Percentiles rank a stretch among this genome's conserved stretches.
phyloP scores from a whole-genome alignment of 2,888 invertebrate genomes.

The Germaria angustata region DNA sequence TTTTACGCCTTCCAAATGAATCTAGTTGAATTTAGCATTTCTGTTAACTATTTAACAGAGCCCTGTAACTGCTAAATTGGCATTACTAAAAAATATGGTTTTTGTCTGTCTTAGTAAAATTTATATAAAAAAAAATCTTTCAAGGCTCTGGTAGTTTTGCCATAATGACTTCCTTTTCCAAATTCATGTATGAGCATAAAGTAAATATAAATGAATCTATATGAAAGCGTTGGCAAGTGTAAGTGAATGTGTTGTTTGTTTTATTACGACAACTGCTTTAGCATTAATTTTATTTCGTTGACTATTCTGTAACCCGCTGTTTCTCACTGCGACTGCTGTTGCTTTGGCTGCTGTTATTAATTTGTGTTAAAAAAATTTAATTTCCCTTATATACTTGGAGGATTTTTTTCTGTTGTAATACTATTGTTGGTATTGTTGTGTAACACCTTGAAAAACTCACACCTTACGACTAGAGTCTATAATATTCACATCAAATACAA shows the following conservation, averaged over 20 bases:
- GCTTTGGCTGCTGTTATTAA: slow-evolving; percentile 23
- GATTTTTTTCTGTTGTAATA: neutral
- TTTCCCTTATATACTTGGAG: slow-evolving; percentile 17
- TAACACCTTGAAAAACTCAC: neutral
- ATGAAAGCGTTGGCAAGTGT: slow-evolving; percentile 10
- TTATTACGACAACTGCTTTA: slow-evolving; percentile 65
- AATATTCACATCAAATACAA: slow-evolving; percentile 28
- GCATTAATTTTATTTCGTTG: slow-evolving; percentile 49
- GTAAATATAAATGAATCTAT: neutral
- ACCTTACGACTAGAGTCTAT: neutral
- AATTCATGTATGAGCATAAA: too few species aligned
- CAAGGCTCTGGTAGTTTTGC: neutral
- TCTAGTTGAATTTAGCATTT: too few species aligned
- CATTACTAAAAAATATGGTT: too few species aligned
- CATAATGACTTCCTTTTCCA: neutral
- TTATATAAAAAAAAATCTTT: neutral
- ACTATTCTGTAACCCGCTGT: slow-evolving; percentile 48
- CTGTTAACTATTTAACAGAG: too few species aligned
- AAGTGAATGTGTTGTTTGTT: slow-evolving; percentile 31
- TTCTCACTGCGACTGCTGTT: slow-evolving; percentile 20
- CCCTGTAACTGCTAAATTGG: too few species aligned
- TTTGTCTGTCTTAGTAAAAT: too few species aligned
- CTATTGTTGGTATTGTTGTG: slow-evolving; percentile 16
- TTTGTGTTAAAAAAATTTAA: slow-evolving; percentile 48
- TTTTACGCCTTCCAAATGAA: too few species aligned